A percentile compares a stretch with the other conserved stretches of the same genome.
phyloP scores from a whole-genome alignment of 2,113 vertebrate genomes.

The Thymallus thymallus region DNA sequence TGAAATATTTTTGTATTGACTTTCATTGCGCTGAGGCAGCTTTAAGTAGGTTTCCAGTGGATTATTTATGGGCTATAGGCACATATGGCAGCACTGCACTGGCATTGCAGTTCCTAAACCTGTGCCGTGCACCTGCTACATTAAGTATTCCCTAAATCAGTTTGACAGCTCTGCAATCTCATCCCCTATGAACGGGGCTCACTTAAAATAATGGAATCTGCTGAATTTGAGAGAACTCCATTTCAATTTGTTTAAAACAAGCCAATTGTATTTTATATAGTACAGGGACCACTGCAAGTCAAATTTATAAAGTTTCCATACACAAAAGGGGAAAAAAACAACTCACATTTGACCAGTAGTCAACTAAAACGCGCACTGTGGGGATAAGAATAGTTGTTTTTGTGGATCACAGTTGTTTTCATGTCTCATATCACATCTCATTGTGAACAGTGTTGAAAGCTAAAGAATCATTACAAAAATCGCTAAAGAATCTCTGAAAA shows the following conservation, averaged over 20 bases:
- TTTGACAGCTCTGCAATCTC: background rate
- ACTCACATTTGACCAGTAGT: too few relatives aligned
- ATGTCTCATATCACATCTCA: too few relatives aligned
- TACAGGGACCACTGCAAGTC: background rate
- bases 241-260: background rate
- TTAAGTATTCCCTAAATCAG: background rate
- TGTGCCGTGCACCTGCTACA: conserved; percentile 1
- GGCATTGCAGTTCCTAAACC: background rate
- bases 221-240: background rate
- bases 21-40: too few relatives aligned
- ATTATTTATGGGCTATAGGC: background rate
- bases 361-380: too few relatives aligned
- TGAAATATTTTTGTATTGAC: too few relatives aligned
- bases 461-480: too few relatives aligned
- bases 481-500: too few relatives aligned
- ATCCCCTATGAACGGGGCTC: background rate
- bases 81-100: background rate
- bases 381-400: too few relatives aligned
- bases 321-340: too few relatives aligned
- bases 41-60: too few relatives aligned
- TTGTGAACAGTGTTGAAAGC: too few relatives aligned
- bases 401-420: too few relatives aligned
- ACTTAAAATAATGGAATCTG: background rate
- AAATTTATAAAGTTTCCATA: background rate
- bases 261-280: background rate